A percentile compares a stretch with the other conserved stretches of the same genome.
Evolutionary conservation across 35 echinoderm and acorn worm species (phyloP).

Genomic region (Anneissia japonica): DNA sequence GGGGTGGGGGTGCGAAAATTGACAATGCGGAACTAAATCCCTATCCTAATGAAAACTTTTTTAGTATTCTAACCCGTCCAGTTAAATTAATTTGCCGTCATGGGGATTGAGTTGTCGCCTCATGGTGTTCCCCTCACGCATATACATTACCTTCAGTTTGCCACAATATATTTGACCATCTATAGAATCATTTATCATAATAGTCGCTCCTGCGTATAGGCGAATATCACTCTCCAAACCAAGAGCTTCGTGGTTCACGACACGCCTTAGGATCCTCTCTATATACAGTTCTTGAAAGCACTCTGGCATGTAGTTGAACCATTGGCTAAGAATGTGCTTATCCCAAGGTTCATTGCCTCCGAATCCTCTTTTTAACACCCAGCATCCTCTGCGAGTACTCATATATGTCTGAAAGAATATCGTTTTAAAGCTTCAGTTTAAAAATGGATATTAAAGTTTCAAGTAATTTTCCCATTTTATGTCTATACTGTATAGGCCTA

Average conservation of each 20-base stretch:
- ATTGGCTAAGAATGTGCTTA: not conserved
- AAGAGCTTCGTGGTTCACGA: not conserved
- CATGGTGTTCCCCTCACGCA: no score
- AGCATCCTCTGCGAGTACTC: not conserved
- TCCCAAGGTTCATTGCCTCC: not conserved
- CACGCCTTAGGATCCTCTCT: not conserved
- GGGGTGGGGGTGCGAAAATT: no score
- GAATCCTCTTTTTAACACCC: not conserved
- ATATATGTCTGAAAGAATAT: not conserved
- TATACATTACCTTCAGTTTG: not conserved
- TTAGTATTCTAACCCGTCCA: no score
- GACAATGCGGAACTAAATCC: no score
- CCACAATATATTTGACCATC: not conserved
- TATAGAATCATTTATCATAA: not conserved
- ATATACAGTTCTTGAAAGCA: not conserved
- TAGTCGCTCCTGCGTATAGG: not conserved
- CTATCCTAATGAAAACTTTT: no score
- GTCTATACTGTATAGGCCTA: no score
- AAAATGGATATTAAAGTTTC: no score
- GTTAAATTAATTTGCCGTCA: no score
- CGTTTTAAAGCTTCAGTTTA: no score
- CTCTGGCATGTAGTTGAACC: not conserved
- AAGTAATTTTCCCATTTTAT: no score
- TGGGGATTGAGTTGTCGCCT: no score
- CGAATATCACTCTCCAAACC: not conserved